A percentile compares a stretch with the other conserved stretches of the same genome.
phyloP scores from a whole-genome alignment of 2,888 invertebrate genomes.

The Perizoma affinitatum region DNA sequence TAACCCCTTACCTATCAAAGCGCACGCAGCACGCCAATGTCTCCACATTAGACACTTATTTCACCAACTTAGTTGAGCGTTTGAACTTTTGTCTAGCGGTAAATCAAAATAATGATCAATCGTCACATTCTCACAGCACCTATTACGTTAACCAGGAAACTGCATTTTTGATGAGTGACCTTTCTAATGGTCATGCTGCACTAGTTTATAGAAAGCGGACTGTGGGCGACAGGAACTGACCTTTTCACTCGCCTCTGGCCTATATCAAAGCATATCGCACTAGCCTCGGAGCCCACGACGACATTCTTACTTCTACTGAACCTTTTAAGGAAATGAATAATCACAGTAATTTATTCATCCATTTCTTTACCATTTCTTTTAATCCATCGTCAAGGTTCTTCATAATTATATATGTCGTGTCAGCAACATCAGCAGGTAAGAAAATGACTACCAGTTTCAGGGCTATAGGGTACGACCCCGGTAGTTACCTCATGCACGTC shows the following conservation, averaged over 20 bases:
- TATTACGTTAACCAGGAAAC: slow-evolving; percentile 43
- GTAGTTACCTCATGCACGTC: slow-evolving; percentile 18
- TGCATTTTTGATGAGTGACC: slow-evolving; percentile 50
- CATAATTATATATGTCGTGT: too few species aligned
- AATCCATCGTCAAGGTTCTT: too few species aligned
- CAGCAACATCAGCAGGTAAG: neutral
- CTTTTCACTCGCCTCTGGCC: slow-evolving; percentile 74
- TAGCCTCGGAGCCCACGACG: slow-evolving; percentile 10
- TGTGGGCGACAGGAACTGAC: slow-evolving; percentile 71
- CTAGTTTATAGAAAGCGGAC: slow-evolving; percentile 78
- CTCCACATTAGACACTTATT: too few species aligned
- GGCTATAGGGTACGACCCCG: slow-evolving; percentile 19
- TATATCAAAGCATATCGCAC: slow-evolving; percentile 51
- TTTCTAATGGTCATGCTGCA: slow-evolving; percentile 56
- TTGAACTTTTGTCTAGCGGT: too few species aligned
- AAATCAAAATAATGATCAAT: slow-evolving; percentile 15
- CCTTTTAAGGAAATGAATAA: too few species aligned
- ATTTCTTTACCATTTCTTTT: too few species aligned
- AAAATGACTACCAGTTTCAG: slow-evolving; percentile 3
- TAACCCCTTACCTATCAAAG: too few species aligned
- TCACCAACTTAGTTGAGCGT: too few species aligned
- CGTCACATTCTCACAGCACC: slow-evolving; percentile 16
- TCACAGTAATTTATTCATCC: too few species aligned
- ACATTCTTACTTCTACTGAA: slow-evolving; percentile 4
- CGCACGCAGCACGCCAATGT: too few species aligned